phyloP scores from a whole-genome alignment of 2,888 invertebrate species.

The Atethmia centrago region DNA sequence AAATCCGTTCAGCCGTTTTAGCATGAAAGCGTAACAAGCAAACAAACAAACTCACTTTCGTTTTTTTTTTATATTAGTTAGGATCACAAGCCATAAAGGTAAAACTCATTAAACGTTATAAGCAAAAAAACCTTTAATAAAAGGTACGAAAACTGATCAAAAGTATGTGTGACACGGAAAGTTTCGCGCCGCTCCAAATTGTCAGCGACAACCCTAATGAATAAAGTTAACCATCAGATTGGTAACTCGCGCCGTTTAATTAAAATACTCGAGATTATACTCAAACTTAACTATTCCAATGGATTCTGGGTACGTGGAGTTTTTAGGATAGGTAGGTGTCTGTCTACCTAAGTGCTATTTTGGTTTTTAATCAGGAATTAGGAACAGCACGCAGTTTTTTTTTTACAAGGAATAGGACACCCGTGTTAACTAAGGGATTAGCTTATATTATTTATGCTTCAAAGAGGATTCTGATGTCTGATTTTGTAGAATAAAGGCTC shows the following conservation, averaged over 20 bases:
- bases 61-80: too few species aligned
- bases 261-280: constrained; percentile 70
- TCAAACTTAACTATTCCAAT: constrained; percentile 57
- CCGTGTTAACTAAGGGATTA: too few species aligned
- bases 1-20: too few species aligned
- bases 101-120: constrained; percentile 13
- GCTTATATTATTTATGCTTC: too few species aligned
- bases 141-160: constrained; percentile 37
- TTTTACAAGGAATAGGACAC: too few species aligned
- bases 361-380: background rate
- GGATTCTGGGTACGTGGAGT: constrained; percentile 39
- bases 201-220: constrained; percentile 73
- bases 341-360: background rate
- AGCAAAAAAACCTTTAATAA: constrained; percentile 40
- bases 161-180: constrained; percentile 60
- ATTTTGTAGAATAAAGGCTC: too few species aligned
- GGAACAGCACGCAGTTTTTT: too few species aligned
- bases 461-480: too few species aligned
- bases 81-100: background rate
- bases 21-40: too few species aligned
- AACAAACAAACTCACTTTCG: too few species aligned
- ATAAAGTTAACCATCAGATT: constrained; percentile 81
- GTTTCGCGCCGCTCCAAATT: constrained; percentile 63
- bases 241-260: constrained; percentile 73
- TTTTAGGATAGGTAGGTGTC: constrained; percentile 16